These are phyloP conservation scores for Tachystola acroxantha DNA, from an alignment of 2,888 invertebrate genomes.

Conservation along the genomic window DNA sequence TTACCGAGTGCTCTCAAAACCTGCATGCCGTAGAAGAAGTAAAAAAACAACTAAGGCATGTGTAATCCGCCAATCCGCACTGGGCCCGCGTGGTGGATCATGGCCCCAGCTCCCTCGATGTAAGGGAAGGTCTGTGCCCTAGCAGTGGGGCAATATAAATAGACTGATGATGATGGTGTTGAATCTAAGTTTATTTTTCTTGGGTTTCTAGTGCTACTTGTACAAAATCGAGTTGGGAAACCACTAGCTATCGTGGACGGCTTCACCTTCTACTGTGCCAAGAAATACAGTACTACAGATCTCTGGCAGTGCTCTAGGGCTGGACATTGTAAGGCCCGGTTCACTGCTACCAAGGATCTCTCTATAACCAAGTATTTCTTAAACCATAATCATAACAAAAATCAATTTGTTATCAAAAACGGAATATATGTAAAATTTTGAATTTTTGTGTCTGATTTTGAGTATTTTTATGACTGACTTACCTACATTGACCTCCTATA, in stretches of 20 bases:
- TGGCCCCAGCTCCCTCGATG: no score
- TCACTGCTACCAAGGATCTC: neutral
- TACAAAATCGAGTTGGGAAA: conserved; percentile 16
- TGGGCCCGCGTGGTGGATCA: no score
- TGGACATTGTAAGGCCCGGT: neutral
- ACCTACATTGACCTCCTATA: no score
- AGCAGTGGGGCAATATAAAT: no score
- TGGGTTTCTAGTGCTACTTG: neutral
- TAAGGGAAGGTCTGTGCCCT: no score
- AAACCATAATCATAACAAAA: neutral
- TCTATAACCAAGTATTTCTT: neutral
- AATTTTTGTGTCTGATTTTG: neutral
- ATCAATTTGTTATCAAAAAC: neutral
- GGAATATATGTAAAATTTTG: neutral
- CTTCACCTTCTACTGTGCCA: conserved; percentile 18
- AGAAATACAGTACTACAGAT: neutral
- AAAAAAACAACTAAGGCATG: no score
- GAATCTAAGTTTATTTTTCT: no score
- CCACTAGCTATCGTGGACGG: conserved; percentile 18
- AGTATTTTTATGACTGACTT: neutral
- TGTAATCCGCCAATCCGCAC: no score
- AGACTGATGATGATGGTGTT: no score
- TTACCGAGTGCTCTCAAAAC: no score
- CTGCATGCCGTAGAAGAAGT: no score
- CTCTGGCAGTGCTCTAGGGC: neutral